Percentiles rank a stretch among this genome's conserved stretches.
phyloP scores from a whole-genome alignment of 2,888 invertebrate genomes.

The Lycia hirtaria region DNA sequence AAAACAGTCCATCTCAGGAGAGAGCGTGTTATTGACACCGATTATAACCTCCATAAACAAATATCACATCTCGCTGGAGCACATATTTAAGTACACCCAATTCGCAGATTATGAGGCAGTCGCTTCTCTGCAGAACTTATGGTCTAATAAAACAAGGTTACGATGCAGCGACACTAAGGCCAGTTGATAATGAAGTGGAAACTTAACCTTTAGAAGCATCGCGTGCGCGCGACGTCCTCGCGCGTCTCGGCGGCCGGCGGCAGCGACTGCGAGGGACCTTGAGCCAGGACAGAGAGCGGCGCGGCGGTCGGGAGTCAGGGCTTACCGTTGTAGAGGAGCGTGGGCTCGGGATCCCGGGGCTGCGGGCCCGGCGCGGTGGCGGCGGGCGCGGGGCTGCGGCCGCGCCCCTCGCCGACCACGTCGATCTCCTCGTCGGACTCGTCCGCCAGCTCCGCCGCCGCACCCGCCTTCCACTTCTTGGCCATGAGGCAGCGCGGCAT shows the following conservation, averaged over 20 bases:
- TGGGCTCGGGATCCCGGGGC: slow-evolving; percentile 89
- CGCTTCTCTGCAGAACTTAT: slow-evolving; percentile 56
- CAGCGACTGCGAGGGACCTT: slow-evolving; percentile 65
- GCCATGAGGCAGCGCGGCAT: slow-evolving; percentile 98
- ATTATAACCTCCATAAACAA: slow-evolving; percentile 15
- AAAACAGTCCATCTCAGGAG: neutral
- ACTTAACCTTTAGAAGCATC: slow-evolving; percentile 13
- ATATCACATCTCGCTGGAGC: slow-evolving; percentile 61
- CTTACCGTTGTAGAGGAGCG: slow-evolving; percentile 92
- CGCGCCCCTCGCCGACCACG: slow-evolving; percentile 92
- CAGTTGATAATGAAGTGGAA: neutral
- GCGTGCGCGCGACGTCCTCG: slow-evolving; percentile 11
- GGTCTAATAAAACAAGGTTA: slow-evolving; percentile 25
- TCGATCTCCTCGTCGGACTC: slow-evolving; percentile 92
- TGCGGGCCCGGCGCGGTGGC: slow-evolving; percentile 89
- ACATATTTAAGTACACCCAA: slow-evolving; percentile 47
- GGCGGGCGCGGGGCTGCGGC: slow-evolving; percentile 81
- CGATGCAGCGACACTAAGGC: slow-evolving; percentile 8
- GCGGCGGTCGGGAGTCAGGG: slow-evolving; percentile 3
- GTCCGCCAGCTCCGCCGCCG: slow-evolving; percentile 86
- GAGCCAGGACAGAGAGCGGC: slow-evolving; percentile 57
- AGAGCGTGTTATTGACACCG: slow-evolving; percentile 1
- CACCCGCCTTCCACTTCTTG: slow-evolving; percentile 95
- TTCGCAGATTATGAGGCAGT: slow-evolving; percentile 66
- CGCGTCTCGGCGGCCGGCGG: slow-evolving; percentile 80